Percentiles rank a stretch among this genome's conserved stretches.
These are phyloP conservation scores for Macaca mulatta DNA, from an alignment of 2,113 vertebrate genomes.

Conservation along the genomic window DNA sequence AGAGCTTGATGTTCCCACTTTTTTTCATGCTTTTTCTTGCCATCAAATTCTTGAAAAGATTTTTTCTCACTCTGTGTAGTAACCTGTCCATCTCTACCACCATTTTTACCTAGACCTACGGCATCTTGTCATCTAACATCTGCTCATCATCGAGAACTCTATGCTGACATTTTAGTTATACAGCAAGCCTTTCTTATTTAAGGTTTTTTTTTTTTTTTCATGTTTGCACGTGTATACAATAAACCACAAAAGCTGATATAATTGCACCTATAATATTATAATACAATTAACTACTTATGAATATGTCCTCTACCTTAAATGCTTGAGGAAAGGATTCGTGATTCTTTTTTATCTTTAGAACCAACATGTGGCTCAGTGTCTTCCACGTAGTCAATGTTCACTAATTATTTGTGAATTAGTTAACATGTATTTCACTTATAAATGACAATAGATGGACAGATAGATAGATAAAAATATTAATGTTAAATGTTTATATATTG, in stretches of 20 bases:
- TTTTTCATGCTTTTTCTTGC: background rate
- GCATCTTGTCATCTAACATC: background rate
- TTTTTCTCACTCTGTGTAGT: background rate
- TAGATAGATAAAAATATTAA: background rate
- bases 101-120: background rate
- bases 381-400: background rate
- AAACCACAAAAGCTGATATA: background rate
- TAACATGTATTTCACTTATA: background rate
- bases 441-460: background rate
- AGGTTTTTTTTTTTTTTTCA: background rate
- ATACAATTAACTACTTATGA: background rate
- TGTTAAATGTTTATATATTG: background rate
- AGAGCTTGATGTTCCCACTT: rapidly evolving
- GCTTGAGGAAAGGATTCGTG: background rate
- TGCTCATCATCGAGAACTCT: background rate
- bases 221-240: background rate
- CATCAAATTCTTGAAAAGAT: background rate
- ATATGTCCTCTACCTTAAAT: background rate
- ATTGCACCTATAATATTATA: background rate
- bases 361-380: background rate
- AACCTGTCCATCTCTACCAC: background rate
- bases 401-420: background rate
- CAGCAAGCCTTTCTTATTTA: background rate
- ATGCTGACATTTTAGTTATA: background rate
- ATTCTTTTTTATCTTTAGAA: background rate